These are phyloP conservation scores for Digitonthophagus gazella DNA, from an alignment of 2,888 invertebrate species.

Conservation along the genomic window DNA sequence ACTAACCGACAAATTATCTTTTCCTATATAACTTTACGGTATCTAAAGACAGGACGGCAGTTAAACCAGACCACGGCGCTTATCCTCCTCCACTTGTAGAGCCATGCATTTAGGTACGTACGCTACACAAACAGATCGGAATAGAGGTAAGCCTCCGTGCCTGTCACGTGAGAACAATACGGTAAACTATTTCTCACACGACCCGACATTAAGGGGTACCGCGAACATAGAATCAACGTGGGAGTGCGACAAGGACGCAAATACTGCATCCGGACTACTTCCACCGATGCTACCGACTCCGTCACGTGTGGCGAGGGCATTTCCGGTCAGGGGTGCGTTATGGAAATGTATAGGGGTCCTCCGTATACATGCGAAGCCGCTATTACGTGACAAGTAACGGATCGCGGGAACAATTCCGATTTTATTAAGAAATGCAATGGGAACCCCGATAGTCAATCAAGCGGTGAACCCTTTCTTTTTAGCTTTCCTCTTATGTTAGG, in stretches of 20 bases:
- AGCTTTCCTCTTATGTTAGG: neutral
- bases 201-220: constrained; percentile 6
- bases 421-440: neutral
- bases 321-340: constrained; percentile 22
- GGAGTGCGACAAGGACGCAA: neutral
- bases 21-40: no score
- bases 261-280: constrained; percentile 7
- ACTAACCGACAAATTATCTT: no score
- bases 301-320: constrained; percentile 17
- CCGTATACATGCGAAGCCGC: neutral
- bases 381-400: neutral
- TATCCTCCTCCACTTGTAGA: neutral
- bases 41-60: neutral
- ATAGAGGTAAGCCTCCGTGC: constrained; percentile 3
- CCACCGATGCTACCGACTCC: constrained; percentile 9
- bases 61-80: neutral
- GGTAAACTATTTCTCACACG: constrained; percentile 24
- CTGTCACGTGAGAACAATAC: constrained; percentile 25
- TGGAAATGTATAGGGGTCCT: constrained; percentile 11
- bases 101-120: neutral
- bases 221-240: constrained; percentile 1
- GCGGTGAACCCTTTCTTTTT: neutral
- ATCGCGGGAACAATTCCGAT: neutral
- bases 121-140: neutral
- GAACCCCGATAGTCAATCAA: neutral